Conservation (phyloP, 2,797 vertebrate species). For the Peromyscus attwateri region DNA sequence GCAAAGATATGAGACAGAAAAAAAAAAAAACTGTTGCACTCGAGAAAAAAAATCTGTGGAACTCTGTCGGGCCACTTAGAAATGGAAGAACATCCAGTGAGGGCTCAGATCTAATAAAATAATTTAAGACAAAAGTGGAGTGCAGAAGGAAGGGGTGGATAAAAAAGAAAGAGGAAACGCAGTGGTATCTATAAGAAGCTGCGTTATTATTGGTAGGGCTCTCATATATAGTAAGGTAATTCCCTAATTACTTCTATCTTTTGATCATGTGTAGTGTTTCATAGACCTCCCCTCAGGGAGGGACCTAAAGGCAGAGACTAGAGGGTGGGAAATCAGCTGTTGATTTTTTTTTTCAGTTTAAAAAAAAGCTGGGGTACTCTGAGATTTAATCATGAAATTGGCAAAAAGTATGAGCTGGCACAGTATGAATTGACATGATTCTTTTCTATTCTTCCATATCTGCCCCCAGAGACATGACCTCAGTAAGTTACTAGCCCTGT, state of each 20-base stretch:
- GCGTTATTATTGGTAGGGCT: background rate
- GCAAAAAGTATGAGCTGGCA: background rate
- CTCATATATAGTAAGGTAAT: background rate
- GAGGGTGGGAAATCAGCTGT: rapidly evolving
- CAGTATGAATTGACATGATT: background rate
- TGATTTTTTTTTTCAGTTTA: background rate
- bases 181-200: background rate
- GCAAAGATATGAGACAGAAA: background rate
- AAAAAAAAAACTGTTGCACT: background rate
- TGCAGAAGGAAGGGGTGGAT: background rate
- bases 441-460: background rate
- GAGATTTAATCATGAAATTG: background rate
- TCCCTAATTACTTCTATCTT: background rate
- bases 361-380: background rate
- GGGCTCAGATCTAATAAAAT: background rate
- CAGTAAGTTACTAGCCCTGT: background rate
- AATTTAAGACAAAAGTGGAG: background rate
- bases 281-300: background rate
- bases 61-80: background rate
- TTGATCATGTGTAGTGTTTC: background rate
- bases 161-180: background rate
- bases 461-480: background rate
- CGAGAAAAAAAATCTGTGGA: background rate
- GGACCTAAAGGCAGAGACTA: background rate
- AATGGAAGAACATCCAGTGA: background rate